phyloP scores from a whole-genome alignment of 2,113 vertebrate species.

The Mystacornis crossleyi region DNA sequence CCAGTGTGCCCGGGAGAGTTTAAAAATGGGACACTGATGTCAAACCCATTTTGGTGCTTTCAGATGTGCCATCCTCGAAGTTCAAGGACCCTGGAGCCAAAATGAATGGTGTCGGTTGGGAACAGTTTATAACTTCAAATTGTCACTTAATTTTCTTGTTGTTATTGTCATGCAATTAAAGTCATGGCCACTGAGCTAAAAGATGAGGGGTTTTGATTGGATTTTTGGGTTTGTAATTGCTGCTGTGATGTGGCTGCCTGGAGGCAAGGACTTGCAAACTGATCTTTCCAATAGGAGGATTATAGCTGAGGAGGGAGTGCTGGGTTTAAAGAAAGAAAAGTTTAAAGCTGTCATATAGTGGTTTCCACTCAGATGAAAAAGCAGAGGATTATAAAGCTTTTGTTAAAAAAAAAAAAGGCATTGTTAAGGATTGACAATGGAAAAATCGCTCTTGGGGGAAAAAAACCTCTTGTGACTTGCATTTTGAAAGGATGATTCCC shows the following conservation, averaged over 20 bases:
- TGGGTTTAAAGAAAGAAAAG: conserved; percentile 52
- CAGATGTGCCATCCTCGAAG: not conserved
- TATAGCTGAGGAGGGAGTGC: conserved; percentile 20
- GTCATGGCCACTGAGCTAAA: not conserved
- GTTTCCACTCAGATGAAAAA: conserved; percentile 54
- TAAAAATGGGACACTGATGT: conserved; percentile 31
- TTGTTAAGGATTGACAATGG: conserved; percentile 13
- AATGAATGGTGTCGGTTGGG: not conserved
- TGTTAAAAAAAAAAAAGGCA: not conserved
- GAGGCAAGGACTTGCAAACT: not conserved
- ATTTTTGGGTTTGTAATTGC: not conserved
- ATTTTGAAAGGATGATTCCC: not conserved
- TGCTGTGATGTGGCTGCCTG: conserved; percentile 7
- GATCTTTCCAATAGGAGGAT: conserved; percentile 32
- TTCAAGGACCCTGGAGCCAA: not conserved
- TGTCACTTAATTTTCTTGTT: conserved; percentile 26
- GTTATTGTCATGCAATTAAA: conserved; percentile 34
- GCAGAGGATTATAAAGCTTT: conserved; percentile 47
- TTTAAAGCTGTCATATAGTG: conserved; percentile 53
- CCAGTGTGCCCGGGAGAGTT: not conserved
- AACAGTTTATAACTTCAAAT: not conserved
- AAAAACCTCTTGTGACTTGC: not conserved
- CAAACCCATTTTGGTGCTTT: conserved; percentile 24
- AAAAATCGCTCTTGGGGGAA: not conserved
- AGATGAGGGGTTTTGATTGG: not conserved